Base-by-base conservation (phyloP, 2,888 invertebrate species). In the Antheraea assamensis region DNA sequence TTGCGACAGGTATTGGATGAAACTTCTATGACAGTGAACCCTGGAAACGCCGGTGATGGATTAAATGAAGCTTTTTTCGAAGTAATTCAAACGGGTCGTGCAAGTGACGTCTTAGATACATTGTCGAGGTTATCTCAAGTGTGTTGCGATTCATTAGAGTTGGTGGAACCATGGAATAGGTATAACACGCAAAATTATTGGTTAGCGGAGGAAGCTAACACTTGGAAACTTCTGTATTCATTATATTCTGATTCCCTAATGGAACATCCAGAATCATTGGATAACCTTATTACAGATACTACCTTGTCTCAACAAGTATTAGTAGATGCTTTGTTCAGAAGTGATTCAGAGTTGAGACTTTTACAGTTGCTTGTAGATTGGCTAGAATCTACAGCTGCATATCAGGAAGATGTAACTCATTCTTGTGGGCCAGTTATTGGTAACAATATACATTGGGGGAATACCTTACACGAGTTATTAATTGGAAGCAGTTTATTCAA, bases 321-420 rank as follows among this genome's bases (percentile, higher is more conserved):
- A 77, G 92, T 94, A 1, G 83, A 83, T 72, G 89, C 89, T 71
- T 86, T 93, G 75, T 93, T 92, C 79, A 88, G 89, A 88, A 91
- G 91, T 73, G 95, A 96, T 81, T 89, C 95, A 0, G 95, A 95
- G 75, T 82, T 96, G 49, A 90, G 97, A 52, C 96, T 97, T 85
- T 96, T 97, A 83, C 98, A 99, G 88, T 88, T 98, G 71, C 96
- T 99, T 64, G 97, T 99, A 35, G 99, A 99, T 89, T 99, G 99
- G 99, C 88, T 99, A 73, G 99, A 99, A 90, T 96, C 96, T 61
- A 97, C 97, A 87, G 97, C 98, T 27, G 96, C 97, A 83, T 98
- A 97, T 85, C 97, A 97, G 49, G 98, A 98, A 88, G 92, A 90
- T 79, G 88, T 92, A 0, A 93, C 93, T 15, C 90, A 92, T 74